Percentiles rank a stretch among this genome's conserved stretches.
These are phyloP conservation scores for Gadopsis bispinosus DNA, from an alignment of 2,797 vertebrate genomes.

Conservation along the genomic window DNA sequence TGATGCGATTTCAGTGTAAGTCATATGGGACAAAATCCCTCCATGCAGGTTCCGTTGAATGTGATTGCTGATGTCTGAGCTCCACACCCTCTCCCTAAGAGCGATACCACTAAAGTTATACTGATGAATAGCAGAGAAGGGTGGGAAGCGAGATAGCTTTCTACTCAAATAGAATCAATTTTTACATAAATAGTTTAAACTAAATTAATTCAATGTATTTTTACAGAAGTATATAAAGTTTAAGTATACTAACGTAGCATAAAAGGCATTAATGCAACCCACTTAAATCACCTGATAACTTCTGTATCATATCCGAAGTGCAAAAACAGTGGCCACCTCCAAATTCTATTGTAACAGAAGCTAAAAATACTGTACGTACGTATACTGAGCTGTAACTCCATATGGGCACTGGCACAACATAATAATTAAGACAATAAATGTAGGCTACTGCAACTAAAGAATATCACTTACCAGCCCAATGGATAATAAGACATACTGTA, in stretches of 20 bases:
- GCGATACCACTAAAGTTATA: background rate
- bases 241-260: background rate
- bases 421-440: conserved; percentile 3
- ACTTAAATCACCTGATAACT: background rate
- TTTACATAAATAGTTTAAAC: background rate
- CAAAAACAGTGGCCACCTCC: background rate
- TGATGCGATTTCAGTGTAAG: background rate
- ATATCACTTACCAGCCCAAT: background rate
- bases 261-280: conserved; percentile 1
- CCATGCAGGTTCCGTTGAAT: no score
- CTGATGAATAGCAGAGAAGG: background rate
- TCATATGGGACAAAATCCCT: background rate
- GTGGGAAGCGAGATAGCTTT: background rate
- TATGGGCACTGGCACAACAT: background rate
- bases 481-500: background rate
- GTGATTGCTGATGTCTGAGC: conserved; percentile 2
- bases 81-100: background rate
- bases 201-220: background rate
- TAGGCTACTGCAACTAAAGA: background rate
- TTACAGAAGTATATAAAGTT: no score
- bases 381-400: background rate
- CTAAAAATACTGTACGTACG: background rate
- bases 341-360: background rate
- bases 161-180: background rate
- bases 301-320: background rate